A percentile compares a stretch with the other conserved stretches of the same genome.
Conservation (phyloP, 2,888 invertebrate species). For the Mythimna albipuncta region DNA sequence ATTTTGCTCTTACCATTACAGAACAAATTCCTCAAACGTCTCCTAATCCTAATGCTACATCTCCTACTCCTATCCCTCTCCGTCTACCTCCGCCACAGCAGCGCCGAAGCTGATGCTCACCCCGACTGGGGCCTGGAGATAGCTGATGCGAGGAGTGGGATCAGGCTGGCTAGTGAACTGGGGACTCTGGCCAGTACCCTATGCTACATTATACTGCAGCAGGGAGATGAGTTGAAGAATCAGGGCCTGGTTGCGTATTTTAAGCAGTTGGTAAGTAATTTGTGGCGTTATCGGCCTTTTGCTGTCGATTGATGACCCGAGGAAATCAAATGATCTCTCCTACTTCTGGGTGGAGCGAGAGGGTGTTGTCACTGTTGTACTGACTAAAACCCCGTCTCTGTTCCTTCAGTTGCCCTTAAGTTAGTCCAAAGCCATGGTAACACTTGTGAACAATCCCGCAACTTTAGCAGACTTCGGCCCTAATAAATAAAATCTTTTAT, state of each 20-base stretch:
- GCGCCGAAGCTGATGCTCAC: slow-evolving; percentile 79
- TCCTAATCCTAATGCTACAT: slow-evolving; percentile 96
- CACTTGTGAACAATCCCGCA: too few species aligned
- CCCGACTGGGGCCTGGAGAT: slow-evolving; percentile 84
- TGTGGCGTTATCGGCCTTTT: background rate
- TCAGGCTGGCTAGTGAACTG: slow-evolving; percentile 95
- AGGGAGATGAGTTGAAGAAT: slow-evolving; percentile 98
- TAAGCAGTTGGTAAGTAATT: slow-evolving; percentile 95
- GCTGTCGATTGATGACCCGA: too few species aligned
- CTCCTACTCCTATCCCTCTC: slow-evolving; percentile 96
- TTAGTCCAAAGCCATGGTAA: too few species aligned
- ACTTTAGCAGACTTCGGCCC: too few species aligned
- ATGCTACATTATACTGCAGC: slow-evolving; percentile 97
- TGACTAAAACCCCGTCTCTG: too few species aligned
- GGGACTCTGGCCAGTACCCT: slow-evolving; percentile 96
- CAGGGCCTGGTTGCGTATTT: slow-evolving; percentile 97
- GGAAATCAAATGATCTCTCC: too few species aligned
- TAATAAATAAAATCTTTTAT: too few species aligned
- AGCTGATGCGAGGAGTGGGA: slow-evolving; percentile 82
- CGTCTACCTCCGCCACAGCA: slow-evolving; percentile 95
- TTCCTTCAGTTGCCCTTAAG: too few species aligned
- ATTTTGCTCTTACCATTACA: slow-evolving; percentile 81
- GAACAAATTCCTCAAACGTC: slow-evolving; percentile 98
- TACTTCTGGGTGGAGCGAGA: too few species aligned
- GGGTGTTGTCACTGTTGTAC: too few species aligned